A percentile compares a stretch with the other conserved stretches of the same genome.
Evolutionary conservation across 2,113 vertebrate genomes (phyloP).

Genomic region (Rhegmatorhina hoffmannsi): DNA sequence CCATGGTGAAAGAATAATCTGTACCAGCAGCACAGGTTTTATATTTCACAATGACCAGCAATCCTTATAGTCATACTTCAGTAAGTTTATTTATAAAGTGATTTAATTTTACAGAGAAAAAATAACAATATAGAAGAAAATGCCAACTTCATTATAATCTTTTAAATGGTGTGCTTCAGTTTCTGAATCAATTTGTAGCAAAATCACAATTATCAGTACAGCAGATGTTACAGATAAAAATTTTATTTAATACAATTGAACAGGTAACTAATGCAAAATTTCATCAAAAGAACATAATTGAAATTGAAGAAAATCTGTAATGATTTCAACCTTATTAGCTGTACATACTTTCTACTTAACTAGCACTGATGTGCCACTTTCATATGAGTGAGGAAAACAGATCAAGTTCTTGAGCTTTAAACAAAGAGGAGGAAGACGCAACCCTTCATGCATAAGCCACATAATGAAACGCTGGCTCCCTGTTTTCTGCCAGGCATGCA

Average conservation of each 20-base stretch:
- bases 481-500: not conserved
- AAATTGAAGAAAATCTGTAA: constrained; percentile 9
- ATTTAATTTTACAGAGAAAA: constrained; percentile 46
- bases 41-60: constrained; percentile 1
- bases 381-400: not conserved
- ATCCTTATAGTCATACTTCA: not conserved
- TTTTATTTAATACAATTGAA: constrained; percentile 24
- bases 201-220: not conserved
- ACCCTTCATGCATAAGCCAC: not conserved
- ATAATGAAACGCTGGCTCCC: not conserved
- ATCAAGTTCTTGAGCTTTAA: not conserved
- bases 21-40: not conserved
- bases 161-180: constrained; percentile 14
- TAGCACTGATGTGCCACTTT: not conserved
- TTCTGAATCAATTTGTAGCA: not conserved
- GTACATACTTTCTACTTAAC: not conserved
- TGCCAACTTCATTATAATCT: not conserved
- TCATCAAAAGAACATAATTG: not conserved
- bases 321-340: not conserved
- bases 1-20: not conserved
- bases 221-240: not conserved
- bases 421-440: not conserved
- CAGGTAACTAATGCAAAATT: not conserved
- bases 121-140: constrained; percentile 23
- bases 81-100: constrained; percentile 55